phyloP scores from a whole-genome alignment of 2,797 vertebrate species.

The Novumbra hubbsi region DNA sequence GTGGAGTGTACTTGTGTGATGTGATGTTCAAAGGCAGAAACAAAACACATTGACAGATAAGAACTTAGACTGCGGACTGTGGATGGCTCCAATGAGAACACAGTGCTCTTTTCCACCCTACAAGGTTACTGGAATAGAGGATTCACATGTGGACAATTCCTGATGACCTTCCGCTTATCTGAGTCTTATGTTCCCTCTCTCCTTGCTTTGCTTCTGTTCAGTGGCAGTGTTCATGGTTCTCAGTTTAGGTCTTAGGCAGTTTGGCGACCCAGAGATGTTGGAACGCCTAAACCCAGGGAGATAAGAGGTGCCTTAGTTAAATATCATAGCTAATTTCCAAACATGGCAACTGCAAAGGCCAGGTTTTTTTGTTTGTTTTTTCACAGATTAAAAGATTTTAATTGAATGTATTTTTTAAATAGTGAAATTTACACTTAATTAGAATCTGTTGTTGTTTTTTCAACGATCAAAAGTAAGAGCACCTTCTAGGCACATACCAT shows the following conservation, averaged over 20 bases:
- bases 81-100: not conserved
- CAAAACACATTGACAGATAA: not conserved
- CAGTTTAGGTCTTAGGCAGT: not conserved
- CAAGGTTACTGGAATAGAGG: conserved; percentile 10
- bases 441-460: not conserved
- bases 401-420: too few species aligned
- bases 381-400: too few species aligned
- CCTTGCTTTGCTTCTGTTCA: not conserved
- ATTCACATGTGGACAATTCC: conserved; percentile 32
- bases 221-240: not conserved
- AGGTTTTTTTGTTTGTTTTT: too few species aligned
- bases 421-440: not conserved
- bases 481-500: not conserved
- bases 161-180: conserved; percentile 40
- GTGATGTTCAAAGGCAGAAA: not conserved
- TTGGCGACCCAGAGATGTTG: not conserved
- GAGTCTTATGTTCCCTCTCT: conserved; percentile 8
- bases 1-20: not conserved
- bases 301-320: not conserved
- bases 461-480: not conserved
- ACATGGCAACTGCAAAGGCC: not conserved
- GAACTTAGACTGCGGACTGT: not conserved
- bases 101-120: conserved; percentile 15
- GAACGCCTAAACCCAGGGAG: not conserved
- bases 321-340: not conserved